Conservation (phyloP, 2,113 vertebrate genomes). For the Clupea harengus region DNA sequence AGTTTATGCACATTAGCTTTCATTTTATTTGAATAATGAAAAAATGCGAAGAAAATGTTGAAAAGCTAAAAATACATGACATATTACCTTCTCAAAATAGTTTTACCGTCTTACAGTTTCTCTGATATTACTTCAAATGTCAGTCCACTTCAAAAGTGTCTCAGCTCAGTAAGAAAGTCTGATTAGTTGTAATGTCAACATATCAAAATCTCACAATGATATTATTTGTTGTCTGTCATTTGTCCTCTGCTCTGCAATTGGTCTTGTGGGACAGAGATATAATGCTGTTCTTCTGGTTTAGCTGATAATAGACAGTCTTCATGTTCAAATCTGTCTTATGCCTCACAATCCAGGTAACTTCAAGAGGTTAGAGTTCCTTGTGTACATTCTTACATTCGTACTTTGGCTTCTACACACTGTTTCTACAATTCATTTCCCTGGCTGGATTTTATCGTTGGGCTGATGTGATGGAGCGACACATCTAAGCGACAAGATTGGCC, state of each 20-base stretch:
- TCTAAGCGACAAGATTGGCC: neutral
- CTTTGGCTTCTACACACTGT: neutral
- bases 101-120: too few species aligned
- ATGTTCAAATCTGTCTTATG: neutral
- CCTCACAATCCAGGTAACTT: too few species aligned
- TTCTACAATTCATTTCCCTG: neutral
- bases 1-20: too few species aligned
- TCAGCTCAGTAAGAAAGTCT: neutral
- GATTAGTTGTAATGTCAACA: neutral
- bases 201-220: neutral
- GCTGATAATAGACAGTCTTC: neutral
- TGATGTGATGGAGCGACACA: neutral
- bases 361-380: neutral
- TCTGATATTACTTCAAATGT: too few species aligned
- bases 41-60: too few species aligned
- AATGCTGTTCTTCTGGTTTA: too few species aligned
- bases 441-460: neutral
- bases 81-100: too few species aligned
- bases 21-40: too few species aligned
- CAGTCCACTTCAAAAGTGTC: neutral
- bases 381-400: neutral
- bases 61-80: too few species aligned
- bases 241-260: too few species aligned
- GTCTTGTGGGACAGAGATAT: too few species aligned
- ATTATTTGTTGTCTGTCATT: neutral